These are phyloP conservation scores for Syncerus caffer DNA, from an alignment of 2,797 vertebrate genomes.

Conservation along the genomic window DNA sequence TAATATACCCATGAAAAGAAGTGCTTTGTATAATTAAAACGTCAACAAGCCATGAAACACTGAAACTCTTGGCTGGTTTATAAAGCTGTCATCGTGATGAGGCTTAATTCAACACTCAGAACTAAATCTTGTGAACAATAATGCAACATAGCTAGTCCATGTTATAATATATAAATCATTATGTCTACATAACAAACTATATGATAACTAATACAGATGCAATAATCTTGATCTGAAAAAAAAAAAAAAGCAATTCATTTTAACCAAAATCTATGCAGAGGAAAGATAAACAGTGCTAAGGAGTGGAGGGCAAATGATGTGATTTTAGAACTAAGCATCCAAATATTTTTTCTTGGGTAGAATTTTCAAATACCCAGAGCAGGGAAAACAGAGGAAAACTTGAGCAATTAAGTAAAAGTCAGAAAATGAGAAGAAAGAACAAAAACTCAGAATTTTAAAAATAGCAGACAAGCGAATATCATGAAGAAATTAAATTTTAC, in stretches of 20 bases:
- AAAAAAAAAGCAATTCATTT: neutral
- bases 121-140: neutral
- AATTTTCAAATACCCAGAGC: neutral
- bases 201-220: neutral
- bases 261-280: neutral
- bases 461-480: neutral
- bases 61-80: neutral
- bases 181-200: neutral
- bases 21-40: neutral
- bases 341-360: neutral
- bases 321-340: neutral
- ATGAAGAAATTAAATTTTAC: neutral
- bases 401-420: neutral
- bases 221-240: neutral
- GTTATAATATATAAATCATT: neutral
- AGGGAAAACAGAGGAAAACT: neutral
- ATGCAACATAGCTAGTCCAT: neutral
- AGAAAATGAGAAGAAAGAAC: neutral
- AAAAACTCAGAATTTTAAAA: neutral
- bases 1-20: neutral
- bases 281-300: neutral
- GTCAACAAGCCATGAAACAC: neutral
- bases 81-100: neutral
- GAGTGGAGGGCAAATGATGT: neutral
- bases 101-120: neutral